Base-by-base conservation (phyloP, 1,140 invertebrate species). In the Acromyrmex charruanus region DNA sequence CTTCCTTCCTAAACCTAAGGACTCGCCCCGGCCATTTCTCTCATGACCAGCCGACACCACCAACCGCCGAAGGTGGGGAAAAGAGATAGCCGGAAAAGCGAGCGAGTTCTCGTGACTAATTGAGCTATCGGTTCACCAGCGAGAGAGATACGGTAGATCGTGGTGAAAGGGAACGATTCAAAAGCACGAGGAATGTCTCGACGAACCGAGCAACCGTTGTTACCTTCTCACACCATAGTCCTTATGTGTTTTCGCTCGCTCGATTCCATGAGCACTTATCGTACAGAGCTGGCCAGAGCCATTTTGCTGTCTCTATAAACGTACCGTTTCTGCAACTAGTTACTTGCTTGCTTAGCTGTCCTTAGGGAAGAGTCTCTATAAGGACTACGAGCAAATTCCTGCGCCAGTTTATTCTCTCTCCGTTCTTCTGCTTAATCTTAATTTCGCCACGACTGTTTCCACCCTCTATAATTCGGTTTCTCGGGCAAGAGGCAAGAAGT, bases 101-200 rank as follows among this genome's bases (percentile, higher is more conserved):
- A 84, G 80, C 75, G 75, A 55, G 80, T 84, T 84, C 80, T 81
- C 69, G 66, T 84, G 88, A 85, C 87, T 86, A 86, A 86, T 86
- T 80, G 85, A 86, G 75, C 85, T 86, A 74, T 80, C 81, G 65
- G 44, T 74, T 79, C 44, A 39, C 53, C 31, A 59, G 75, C 16
- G 49, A 21, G 14, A 55, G 68, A 82, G 69, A 82, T 82, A 72
- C 80, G 80, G 85, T 9, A 14, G 77, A n/a, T 39, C 51, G 44
- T n/a, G 5, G 7, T 21, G 16, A 18, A 39, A 1, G 58, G 18
- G 12, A 49, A 85, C 74, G 86, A 77, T 53, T 69, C 87, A 9
- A 39, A 28, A 63, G 49, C 49, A 66, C 21, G 79, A 71, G 49
- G 55, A 74, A 63, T 63, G 80, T 84, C 39, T 75, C 69, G 25